Evolutionary conservation across 2,888 invertebrate genomes (phyloP), one percentile per base, ranked within the genome.

Genomic region (Drosophila atripex): DNA sequence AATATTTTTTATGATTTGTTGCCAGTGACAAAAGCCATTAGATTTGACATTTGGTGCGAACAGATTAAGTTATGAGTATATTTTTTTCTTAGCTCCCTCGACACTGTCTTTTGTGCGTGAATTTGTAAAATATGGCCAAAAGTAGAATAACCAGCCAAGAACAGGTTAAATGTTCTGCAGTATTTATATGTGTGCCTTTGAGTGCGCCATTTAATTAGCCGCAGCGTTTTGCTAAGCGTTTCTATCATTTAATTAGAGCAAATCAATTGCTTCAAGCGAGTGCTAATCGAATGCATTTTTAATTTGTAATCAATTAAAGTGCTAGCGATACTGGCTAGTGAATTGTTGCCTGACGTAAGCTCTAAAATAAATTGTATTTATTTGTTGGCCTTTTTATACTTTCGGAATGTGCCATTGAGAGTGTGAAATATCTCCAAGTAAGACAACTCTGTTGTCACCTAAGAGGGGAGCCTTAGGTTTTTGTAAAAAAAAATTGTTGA

Each of bases 41-140:
- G 77, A 76, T 75, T 60, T 87, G 84, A 88, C 84, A 84, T 83
- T 83, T 86, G 68, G 75, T 75, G 80, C 84, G 75, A 88, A 88
- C 85, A 84, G 84, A 71, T 85, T 76, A 75, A 71, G 71, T 84
- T 84, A 21, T 86, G 77, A 88, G 60, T 71, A 80, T 86, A 63
- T 32, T 21, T 43, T 21, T 43, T 23, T 64, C 46, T 52, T 39
- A 46, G 38, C 14, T 47, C 60, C 23, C 30, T 38, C 28, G 46
- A 63, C 16, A 16, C 28, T 28, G 54, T 30, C 14, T 52, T 47
- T 56, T 45, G 32, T 56, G 59, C 45, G 11, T 45, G 54, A 55
- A 32, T 25, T 12, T 9, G 39, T 65, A 18, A 65, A 39, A 28
- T 47, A 54, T 68, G 14, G 14, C 6, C 4, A 39, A 41, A 25